Conservation (phyloP, 2,888 invertebrate genomes). For the Cylloceria caligata region DNA sequence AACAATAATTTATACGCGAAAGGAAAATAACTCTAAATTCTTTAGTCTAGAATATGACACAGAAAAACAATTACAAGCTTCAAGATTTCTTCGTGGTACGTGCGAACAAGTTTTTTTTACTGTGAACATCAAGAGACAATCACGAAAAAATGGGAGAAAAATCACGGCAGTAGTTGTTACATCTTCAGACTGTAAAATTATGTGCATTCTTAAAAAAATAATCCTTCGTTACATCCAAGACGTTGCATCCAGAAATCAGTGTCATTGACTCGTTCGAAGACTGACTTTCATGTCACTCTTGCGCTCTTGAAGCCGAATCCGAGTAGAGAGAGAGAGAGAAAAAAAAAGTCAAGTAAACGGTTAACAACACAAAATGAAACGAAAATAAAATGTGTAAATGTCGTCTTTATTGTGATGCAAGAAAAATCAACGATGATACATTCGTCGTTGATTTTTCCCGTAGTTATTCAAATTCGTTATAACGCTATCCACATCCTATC, state of each 20-base stretch:
- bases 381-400: conserved; percentile 45
- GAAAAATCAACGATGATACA: conserved; percentile 38
- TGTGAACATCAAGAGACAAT: not conserved
- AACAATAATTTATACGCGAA: conserved; percentile 30
- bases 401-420: conserved; percentile 58
- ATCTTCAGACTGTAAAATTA: conserved; percentile 37
- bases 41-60: conserved; percentile 14
- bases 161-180: conserved; percentile 41
- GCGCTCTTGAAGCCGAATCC: not conserved
- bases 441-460: no score
- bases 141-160: conserved; percentile 17
- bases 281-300: not conserved
- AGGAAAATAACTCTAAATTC: conserved; percentile 7
- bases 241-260: conserved; percentile 6
- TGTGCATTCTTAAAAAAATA: conserved; percentile 52
- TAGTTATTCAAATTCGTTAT: no score
- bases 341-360: not conserved
- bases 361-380: conserved; percentile 22
- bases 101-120: not conserved
- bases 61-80: conserved; percentile 6
- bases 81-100: not conserved
- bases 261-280: conserved; percentile 10
- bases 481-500: no score
- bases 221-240: conserved; percentile 27
- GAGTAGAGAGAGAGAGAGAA: not conserved